Conservation (phyloP, 2,113 vertebrate species). For the Corythornis cristatus region DNA sequence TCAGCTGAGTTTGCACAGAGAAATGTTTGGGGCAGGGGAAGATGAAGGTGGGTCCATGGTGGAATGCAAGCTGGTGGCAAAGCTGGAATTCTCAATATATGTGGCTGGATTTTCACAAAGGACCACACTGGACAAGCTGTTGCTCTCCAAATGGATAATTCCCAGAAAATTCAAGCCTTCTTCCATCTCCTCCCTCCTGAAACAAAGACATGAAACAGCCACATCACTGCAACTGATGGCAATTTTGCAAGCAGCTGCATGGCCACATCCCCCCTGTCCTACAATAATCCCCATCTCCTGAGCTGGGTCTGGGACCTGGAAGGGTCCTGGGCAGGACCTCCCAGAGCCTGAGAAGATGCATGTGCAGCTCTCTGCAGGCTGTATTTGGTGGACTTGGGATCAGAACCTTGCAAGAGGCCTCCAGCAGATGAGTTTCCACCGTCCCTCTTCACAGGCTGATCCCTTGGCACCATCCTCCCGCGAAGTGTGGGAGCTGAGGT, state of each 20-base stretch:
- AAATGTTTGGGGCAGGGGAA: neutral
- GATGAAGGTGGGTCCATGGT: neutral
- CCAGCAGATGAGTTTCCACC: neutral
- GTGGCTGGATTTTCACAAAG: neutral
- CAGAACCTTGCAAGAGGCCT: neutral
- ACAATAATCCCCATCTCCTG: rapidly evolving
- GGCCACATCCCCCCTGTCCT: neutral
- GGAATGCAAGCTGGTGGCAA: neutral
- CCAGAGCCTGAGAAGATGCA: rapidly evolving
- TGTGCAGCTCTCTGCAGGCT: neutral
- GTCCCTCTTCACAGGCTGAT: neutral
- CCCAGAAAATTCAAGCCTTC: neutral
- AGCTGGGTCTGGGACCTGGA: neutral
- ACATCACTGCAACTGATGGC: neutral
- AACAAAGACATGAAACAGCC: neutral
- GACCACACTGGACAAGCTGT: neutral
- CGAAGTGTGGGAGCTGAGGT: rapidly evolving
- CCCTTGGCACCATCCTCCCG: neutral
- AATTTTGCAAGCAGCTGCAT: neutral
- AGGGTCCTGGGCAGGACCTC: neutral
- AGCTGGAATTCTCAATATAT: neutral
- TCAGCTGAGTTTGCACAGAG: neutral
- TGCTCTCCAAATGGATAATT: neutral
- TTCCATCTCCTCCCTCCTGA: neutral
- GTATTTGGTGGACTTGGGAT: no score